Evolutionary conservation across 2,888 invertebrate genomes (phyloP).

Genomic region (Cosmopolites sordidus): DNA sequence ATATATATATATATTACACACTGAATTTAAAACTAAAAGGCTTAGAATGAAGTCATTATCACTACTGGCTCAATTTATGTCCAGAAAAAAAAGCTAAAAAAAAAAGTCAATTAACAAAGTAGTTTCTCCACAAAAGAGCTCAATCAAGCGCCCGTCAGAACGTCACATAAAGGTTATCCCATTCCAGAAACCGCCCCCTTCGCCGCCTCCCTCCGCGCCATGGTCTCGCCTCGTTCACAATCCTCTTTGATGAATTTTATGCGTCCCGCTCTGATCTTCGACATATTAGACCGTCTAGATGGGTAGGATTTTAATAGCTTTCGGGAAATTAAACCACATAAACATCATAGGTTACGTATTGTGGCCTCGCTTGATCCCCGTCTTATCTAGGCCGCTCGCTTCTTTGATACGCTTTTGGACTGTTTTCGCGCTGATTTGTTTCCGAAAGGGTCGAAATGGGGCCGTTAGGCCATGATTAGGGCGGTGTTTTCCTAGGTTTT

Average conservation of each 20-base stretch:
- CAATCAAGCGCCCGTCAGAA: background rate
- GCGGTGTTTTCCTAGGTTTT: background rate
- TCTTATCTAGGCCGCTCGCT: constrained; percentile 2
- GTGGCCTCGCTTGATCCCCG: constrained; percentile 38
- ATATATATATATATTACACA: too few relatives aligned
- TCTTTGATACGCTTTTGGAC: constrained; percentile 2
- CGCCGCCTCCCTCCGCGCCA: constrained; percentile 21
- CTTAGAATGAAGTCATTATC: too few relatives aligned
- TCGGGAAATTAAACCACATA: constrained; percentile 49
- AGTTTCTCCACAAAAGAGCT: background rate
- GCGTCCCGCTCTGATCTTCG: constrained; percentile 42
- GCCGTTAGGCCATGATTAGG: background rate
- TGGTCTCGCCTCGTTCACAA: constrained; percentile 21
- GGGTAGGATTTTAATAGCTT: constrained; percentile 46
- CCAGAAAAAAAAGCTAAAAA: too few relatives aligned
- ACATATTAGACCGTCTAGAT: constrained; percentile 43
- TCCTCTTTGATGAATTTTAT: constrained; percentile 48
- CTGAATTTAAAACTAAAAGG: too few relatives aligned
- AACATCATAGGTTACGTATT: constrained; percentile 45
- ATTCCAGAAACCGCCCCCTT: background rate
- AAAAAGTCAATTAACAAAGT: too few relatives aligned
- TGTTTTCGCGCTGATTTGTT: background rate
- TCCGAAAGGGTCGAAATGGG: background rate
- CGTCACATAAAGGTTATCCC: background rate
- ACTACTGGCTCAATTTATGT: too few relatives aligned